Conservation (phyloP, 2,797 vertebrate species). For the Artibeus jamaicensis region DNA sequence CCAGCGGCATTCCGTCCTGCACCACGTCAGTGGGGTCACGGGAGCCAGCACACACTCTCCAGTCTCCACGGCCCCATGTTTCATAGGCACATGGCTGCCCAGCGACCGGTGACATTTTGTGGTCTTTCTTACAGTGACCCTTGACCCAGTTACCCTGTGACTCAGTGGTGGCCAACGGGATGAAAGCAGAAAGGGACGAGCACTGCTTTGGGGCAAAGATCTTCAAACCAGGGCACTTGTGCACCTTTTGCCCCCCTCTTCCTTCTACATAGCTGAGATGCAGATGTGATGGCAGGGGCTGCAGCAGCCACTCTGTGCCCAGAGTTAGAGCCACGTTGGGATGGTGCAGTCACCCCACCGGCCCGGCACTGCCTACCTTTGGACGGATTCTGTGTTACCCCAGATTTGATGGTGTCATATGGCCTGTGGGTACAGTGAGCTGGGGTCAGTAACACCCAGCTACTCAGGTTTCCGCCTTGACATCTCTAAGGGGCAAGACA, state of each 20-base stretch:
- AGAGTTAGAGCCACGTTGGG: not conserved
- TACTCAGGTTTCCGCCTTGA: not conserved
- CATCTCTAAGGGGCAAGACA: rapidly evolving
- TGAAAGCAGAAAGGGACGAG: not conserved
- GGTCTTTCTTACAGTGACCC: not conserved
- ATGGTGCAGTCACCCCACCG: not conserved
- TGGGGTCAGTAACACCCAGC: no score
- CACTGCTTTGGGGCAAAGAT: not conserved
- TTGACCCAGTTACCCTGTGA: no score
- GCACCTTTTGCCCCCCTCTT: not conserved
- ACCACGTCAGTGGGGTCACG: not conserved
- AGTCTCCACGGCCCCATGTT: not conserved
- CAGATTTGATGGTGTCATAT: rapidly evolving
- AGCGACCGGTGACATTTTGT: not conserved
- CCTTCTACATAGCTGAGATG: not conserved
- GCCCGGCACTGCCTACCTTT: not conserved
- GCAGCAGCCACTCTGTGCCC: not conserved
- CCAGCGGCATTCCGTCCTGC: rapidly evolving
- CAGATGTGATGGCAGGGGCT: not conserved
- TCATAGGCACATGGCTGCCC: not conserved
- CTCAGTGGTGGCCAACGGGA: not conserved
- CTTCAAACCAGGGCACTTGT: not conserved
- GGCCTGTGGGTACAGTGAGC: not conserved
- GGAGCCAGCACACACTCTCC: not conserved
- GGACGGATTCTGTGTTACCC: not conserved